Base-by-base conservation (phyloP, 1,140 invertebrate genomes). In the Lineus longissimus region DNA sequence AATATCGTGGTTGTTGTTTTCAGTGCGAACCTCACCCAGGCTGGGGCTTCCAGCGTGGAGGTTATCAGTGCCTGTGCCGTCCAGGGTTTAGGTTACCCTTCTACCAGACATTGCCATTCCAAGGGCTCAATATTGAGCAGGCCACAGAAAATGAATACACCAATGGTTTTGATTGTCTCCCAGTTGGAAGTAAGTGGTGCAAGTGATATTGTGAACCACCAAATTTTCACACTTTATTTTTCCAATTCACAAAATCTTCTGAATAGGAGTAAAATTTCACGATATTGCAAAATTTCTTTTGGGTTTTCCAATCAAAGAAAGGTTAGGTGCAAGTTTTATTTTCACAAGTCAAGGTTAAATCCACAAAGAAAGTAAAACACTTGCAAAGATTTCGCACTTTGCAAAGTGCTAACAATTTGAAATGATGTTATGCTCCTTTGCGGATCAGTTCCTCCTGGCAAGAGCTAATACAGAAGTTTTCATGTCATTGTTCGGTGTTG, bases 21-120 rank as follows among this genome's bases (percentile, higher is more conserved):
- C 74, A 95, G 90, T 98, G 96, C 84, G 95, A 98, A 83, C 95
- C 95, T 0, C 80, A 98, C 25, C 66, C 62, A 77, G 95, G 95
- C 2, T 98, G 91, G 89, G 96, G 95, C 33, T 96, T 95, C 76
- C 84, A 93, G 67, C 86, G 95, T 75, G 95, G 95, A 61, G 95
- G 94, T 25, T 98, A 98, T 82, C 93, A 97, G 77, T 98, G 82
- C 68, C 72, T 76, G 67, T 98, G 95, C 84, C 86, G 88, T 70
- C 94, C 95, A 6, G 92, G 94, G 2, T 93, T 85, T 75, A 86
- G 95, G 66, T 85, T 96, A 63, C 95, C 95, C 0, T 89, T 88
- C 68, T 86, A 90, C 27, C 91, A 95, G 22, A 84, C 94, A 67
- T 86, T 92, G 61, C 94, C 95, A 0, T 98, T 90, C 84, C 85